A percentile compares a stretch with the other conserved stretches of the same genome.
phyloP scores from a whole-genome alignment of 2,888 invertebrate genomes.

The Dryococelus australis region DNA sequence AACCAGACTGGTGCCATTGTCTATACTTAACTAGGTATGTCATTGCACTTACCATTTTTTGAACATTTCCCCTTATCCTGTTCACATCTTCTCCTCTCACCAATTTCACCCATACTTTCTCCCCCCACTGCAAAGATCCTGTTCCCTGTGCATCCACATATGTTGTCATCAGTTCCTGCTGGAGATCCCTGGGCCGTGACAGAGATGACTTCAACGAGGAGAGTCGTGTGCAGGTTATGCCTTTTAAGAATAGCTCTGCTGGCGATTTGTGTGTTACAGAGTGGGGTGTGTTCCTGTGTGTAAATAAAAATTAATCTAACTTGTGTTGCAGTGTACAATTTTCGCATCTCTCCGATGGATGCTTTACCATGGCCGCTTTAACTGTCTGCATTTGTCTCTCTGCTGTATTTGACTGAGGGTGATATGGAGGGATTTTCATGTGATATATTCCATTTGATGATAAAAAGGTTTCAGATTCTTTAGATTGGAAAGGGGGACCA shows the following conservation, averaged over 20 bases:
- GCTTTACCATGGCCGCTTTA: too few relatives aligned
- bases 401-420: not conserved
- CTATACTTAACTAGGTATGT: too few relatives aligned
- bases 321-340: too few relatives aligned
- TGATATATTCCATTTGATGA: not conserved
- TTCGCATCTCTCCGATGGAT: too few relatives aligned
- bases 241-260: too few relatives aligned
- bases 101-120: not conserved
- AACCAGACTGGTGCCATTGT: too few relatives aligned
- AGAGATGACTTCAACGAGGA: not conserved
- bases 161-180: not conserved
- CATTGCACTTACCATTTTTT: not conserved
- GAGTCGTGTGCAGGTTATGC: not conserved
- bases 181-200: not conserved
- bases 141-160: not conserved
- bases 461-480: not conserved
- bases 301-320: too few relatives aligned
- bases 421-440: not conserved
- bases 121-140: not conserved
- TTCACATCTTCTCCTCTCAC: not conserved
- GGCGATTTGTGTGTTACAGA: too few relatives aligned
- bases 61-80: not conserved
- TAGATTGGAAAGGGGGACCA: not conserved
- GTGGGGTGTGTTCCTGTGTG: too few relatives aligned
- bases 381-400: not conserved